Evolutionary conservation across 2,113 vertebrate genomes (phyloP), one percentile per base, ranked within the genome.

Genomic region (Pluvialis apricaria): DNA sequence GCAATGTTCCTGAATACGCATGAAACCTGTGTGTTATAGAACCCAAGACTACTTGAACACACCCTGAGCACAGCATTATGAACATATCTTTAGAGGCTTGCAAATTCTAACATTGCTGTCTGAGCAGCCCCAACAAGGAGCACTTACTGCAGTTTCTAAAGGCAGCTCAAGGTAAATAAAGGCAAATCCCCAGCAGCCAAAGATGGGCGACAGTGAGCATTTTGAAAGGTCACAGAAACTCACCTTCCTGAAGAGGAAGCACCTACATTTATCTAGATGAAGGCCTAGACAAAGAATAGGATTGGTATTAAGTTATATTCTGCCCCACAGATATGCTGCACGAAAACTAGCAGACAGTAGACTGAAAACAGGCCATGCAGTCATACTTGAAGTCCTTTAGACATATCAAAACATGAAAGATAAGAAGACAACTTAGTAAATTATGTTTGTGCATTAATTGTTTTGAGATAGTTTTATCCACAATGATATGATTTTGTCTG

Each of bases 181-280:
- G 49, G 34, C 24, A 94, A 88, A 89, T 71, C 32, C 24, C 15
- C 47, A 66, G 38, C 40, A 69, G 54, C 6, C 52, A 71, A 78
- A 94, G 36, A 29, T 0, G 6, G 45, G 52, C 60, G n/a, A 79
- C 13, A 72, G 15, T 0, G 1, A 70, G 11, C 1, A 2, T 76
- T 96, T 75, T 77, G 31, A 72, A 91, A 91, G 69, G 57, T 26
- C 52, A 42, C 14, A 60, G 42, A 61, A 60, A 84, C 40, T 68
- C 61, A 68, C 34, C 5, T 79, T 65, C 26, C 66, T 80, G 54
- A 85, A 68, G 40, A 82, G 34, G 29, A 91, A 76, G 29, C 36
- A 61, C 57, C 61, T 82, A 32, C n/a, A 28, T 60, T 73, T 89
- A 58, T 34, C 4, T 8, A 65, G 22, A 6, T 32, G 36, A 79